Evolutionary conservation across 2,888 invertebrate species (phyloP), one percentile per base, ranked within the genome.

Genomic region (Limnephilus auricula): DNA sequence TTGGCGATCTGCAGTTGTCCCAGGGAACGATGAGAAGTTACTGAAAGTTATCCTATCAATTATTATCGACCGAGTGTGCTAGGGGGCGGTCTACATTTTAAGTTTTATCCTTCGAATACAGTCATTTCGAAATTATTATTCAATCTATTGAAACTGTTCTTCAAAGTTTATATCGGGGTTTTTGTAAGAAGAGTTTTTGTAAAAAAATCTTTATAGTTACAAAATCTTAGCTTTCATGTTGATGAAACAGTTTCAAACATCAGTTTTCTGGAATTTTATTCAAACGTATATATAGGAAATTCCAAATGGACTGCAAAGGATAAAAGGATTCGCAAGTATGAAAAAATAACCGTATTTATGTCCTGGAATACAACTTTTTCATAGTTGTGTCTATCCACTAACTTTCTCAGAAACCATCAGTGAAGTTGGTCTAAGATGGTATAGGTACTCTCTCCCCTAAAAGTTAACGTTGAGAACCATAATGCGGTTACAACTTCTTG

Each of bases 311-410:
- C 9, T 65, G 25, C 65, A 65, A 25, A 25, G 25, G 65, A 65
- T 65, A 65, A 65, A 65, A 65, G 25, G 65, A 65, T 65, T 65
- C n/a, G 9, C 65, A 65, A 65, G 65, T 65, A 65, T 65, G 65
- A 65, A 65, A 18, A 65, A 65, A n/a, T 65, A 65, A 25, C 65
- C 65, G 65, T 65, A 65, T 65, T 65, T 65, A 65, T 65, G 65
- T 25, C 65, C 65, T n/a, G 25, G 25, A n/a, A 65, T 65, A 65
- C 65, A 65, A 80, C 32, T 80, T 80, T 80, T 80, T 80, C 80
- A 80, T 80, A 80, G 25, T 65, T 65, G 65, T 65, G 65, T 65
- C 65, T 65, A 65, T 65, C 25, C 65, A n/a, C 65, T 65, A 65
- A 65, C 65, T 65, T 65, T n/a, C 65, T 65, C 65, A 65, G 65